Conservation (phyloP, 2,888 invertebrate genomes). For the Rhamnusium bicolor region DNA sequence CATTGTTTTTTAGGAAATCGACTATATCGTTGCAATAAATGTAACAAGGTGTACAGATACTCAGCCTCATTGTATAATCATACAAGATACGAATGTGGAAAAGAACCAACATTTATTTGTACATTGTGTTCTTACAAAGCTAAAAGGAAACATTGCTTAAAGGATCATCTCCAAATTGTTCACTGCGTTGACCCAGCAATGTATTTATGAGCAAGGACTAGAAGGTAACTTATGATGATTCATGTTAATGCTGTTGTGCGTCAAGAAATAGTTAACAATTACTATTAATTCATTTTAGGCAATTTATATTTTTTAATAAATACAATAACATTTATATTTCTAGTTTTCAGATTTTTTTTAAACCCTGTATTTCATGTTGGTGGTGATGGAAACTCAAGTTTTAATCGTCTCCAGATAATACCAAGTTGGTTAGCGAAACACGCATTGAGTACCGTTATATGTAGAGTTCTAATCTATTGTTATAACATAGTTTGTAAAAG, state of each 20-base stretch:
- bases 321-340: neutral
- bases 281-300: too few species aligned
- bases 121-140: conserved; percentile 25
- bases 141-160: conserved; percentile 43
- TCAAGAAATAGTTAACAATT: neutral
- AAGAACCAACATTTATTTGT: conserved; percentile 30
- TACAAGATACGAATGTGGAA: conserved; percentile 44
- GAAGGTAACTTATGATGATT: neutral
- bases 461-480: too few species aligned
- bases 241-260: neutral
- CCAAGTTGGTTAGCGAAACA: too few species aligned
- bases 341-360: neutral
- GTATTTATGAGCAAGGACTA: conserved; percentile 1
- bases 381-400: too few species aligned
- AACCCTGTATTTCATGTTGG: too few species aligned
- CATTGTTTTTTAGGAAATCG: conserved; percentile 11
- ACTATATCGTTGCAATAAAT: conserved; percentile 40
- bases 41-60: conserved; percentile 44
- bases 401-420: too few species aligned
- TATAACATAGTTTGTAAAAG: too few species aligned
- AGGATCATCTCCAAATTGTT: conserved; percentile 39
- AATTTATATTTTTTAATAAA: conserved; percentile 22
- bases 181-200: conserved; percentile 22
- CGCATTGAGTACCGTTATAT: too few species aligned
- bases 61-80: conserved; percentile 40